phyloP scores from a whole-genome alignment of 2,888 invertebrate genomes.

The Gandaritis pyraliata region DNA sequence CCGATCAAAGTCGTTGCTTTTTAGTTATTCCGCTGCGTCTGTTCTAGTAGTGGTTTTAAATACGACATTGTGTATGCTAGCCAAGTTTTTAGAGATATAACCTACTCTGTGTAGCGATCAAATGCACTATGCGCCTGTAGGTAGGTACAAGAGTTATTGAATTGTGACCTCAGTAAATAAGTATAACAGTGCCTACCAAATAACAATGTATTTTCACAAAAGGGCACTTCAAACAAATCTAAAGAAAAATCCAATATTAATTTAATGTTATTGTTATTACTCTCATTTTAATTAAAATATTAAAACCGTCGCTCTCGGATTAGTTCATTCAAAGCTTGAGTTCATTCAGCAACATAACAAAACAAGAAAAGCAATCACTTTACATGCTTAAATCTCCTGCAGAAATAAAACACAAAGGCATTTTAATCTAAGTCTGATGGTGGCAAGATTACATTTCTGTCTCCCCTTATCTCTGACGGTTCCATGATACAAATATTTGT shows the following conservation, averaged over 20 bases:
- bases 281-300: no score
- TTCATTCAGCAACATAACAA: neutral
- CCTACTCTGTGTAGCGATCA: neutral
- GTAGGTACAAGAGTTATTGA: no score
- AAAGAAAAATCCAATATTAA: no score
- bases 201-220: no score
- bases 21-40: neutral
- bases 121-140: neutral
- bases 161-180: no score
- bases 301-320: no score
- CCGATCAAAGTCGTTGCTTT: neutral
- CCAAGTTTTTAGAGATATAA: slow-evolving; percentile 1
- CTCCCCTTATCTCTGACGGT: slow-evolving; percentile 58
- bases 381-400: slow-evolving; percentile 16
- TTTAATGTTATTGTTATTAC: no score
- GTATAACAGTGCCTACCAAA: no score
- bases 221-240: no score
- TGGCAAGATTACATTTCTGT: slow-evolving; percentile 63
- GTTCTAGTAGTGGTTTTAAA: slow-evolving; percentile 1
- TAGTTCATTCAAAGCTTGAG: neutral
- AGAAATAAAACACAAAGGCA: slow-evolving; percentile 45
- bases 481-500: slow-evolving; percentile 60
- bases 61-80: slow-evolving; percentile 1
- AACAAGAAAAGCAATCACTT: slow-evolving; percentile 18
- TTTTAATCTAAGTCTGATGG: slow-evolving; percentile 59